These are phyloP conservation scores for Raja brachyura DNA, from an alignment of 2,113 vertebrate genomes.

Conservation along the genomic window DNA sequence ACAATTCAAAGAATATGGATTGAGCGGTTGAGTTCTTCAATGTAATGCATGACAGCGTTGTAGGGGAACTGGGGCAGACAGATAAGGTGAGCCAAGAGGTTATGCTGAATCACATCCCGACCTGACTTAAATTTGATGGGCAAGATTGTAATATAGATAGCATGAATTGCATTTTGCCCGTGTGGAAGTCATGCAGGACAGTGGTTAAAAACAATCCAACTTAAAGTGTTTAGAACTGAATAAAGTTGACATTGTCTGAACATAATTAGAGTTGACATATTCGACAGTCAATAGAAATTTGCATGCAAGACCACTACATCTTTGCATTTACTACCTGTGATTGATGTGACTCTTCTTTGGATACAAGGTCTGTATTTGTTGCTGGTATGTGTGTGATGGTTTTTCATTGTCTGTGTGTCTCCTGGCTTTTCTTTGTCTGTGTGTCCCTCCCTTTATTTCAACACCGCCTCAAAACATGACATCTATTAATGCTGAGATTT, in stretches of 20 bases:
- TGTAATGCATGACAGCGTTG: background rate
- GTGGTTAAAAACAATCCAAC: background rate
- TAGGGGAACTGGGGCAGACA: background rate
- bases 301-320: background rate
- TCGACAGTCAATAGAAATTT: background rate
- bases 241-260: background rate
- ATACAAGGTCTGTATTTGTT: no score
- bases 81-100: background rate
- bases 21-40: background rate
- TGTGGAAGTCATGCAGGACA: background rate
- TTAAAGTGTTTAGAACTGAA: no score
- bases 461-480: no score
- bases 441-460: background rate
- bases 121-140: background rate
- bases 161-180: background rate
- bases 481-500: background rate
- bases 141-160: background rate
- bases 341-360: background rate
- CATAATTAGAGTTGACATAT: constrained; percentile 11
- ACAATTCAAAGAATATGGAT: background rate
- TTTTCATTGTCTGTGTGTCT: no score
- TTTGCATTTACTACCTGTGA: background rate
- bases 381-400: no score
- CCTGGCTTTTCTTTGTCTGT: background rate
- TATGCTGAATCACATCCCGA: background rate